A percentile compares a stretch with the other conserved stretches of the same genome.
Evolutionary conservation across 2,113 vertebrate genomes (phyloP).

Genomic region (Sula dactylatra): DNA sequence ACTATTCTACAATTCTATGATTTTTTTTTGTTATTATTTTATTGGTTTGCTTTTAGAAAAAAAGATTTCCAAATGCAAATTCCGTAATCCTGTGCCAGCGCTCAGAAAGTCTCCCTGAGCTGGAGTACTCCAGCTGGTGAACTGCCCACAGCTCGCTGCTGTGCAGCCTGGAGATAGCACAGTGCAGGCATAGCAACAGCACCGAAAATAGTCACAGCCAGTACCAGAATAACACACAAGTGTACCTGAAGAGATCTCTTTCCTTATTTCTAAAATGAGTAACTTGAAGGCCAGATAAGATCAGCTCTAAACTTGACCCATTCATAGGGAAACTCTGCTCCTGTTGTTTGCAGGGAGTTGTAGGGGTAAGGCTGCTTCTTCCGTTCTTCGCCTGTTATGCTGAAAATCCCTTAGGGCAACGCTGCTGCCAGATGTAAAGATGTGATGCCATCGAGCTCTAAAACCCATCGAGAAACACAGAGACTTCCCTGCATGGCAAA

Average conservation of each 20-base stretch:
- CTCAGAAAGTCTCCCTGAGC: accelerated
- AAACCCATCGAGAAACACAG: not conserved
- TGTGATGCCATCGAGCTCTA: not conserved
- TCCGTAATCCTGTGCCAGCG: accelerated
- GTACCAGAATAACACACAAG: accelerated
- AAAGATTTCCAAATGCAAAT: not conserved
- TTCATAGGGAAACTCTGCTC: accelerated
- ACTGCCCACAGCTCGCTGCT: not conserved
- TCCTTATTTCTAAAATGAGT: not conserved
- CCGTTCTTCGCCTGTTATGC: accelerated
- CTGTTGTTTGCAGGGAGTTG: not conserved
- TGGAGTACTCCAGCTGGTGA: not conserved
- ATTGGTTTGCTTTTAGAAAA: not conserved
- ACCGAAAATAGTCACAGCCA: not conserved
- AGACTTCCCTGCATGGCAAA: not conserved
- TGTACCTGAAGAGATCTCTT: not conserved
- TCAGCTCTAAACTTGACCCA: not conserved
- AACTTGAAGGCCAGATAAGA: not conserved
- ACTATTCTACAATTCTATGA: too few relatives aligned
- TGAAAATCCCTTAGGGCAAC: not conserved
- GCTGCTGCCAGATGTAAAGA: not conserved
- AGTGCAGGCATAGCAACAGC: not conserved
- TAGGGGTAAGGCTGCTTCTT: not conserved
- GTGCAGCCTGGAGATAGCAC: not conserved
- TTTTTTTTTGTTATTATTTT: not conserved